Evolutionary conservation across 2,113 vertebrate genomes (phyloP).

Genomic region (Syngnathus floridae): DNA sequence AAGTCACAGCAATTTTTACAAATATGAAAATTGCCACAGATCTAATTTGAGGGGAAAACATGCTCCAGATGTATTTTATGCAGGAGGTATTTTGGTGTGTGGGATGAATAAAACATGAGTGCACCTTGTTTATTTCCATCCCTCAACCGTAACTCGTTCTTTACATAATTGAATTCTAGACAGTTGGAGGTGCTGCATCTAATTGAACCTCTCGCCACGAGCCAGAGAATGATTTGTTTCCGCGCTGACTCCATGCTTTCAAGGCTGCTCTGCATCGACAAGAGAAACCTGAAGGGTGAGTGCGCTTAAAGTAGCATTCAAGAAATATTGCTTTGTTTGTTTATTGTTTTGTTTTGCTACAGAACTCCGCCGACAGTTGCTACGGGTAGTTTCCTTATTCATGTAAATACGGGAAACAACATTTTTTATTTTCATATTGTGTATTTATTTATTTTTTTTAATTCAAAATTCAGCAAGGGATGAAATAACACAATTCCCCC

Average conservation of each 20-base stretch:
- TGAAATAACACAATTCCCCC: not conserved
- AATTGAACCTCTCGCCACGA: conserved; percentile 48
- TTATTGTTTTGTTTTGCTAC: not conserved
- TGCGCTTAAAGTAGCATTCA: not conserved
- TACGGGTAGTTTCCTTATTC: not conserved
- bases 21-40: conserved; percentile 23
- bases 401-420: no score
- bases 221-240: conserved; percentile 57
- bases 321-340: not conserved
- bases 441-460: no score
- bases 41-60: conserved; percentile 35
- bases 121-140: conserved; percentile 64
- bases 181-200: conserved; percentile 49
- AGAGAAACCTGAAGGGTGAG: not conserved
- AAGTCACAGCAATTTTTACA: conserved; percentile 19
- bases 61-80: conserved; percentile 41
- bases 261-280: conserved; percentile 9
- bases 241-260: conserved; percentile 33
- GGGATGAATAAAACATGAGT: conserved; percentile 66
- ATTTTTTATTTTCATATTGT: no score
- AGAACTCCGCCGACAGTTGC: not conserved
- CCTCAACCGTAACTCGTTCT: conserved; percentile 58
- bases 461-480: not conserved
- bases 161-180: conserved; percentile 61
- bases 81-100: conserved; percentile 49